phyloP scores from a whole-genome alignment of 2,888 invertebrate species.

The Branchellion lobata region DNA sequence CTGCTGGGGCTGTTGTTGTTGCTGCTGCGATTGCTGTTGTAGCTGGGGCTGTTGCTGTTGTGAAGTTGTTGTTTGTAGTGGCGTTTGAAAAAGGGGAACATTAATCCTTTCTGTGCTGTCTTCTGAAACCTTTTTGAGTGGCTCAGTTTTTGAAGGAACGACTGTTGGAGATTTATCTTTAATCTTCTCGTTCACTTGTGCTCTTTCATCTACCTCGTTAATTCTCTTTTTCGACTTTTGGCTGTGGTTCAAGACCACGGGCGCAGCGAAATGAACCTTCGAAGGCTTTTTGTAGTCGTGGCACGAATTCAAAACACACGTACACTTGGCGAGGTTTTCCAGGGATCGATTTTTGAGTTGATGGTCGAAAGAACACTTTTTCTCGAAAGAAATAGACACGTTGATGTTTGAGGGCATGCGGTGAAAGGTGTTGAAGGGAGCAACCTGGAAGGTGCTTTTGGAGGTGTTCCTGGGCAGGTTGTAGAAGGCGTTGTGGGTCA shows the following conservation, averaged over 20 bases:
- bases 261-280: background rate
- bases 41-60: too few species aligned
- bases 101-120: too few species aligned
- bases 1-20: too few species aligned
- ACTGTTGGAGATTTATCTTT: too few species aligned
- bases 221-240: background rate
- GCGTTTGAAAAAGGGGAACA: too few species aligned
- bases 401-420: background rate
- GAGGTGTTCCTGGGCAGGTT: background rate
- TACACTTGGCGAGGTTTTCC: background rate
- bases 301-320: background rate
- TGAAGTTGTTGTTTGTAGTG: too few species aligned
- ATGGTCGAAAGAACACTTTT: slow-evolving; percentile 12
- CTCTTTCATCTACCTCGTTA: too few species aligned
- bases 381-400: background rate
- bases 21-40: too few species aligned
- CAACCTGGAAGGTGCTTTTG: background rate
- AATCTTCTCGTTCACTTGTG: too few species aligned
- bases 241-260: background rate
- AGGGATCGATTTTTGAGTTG: slow-evolving; percentile 10
- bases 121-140: too few species aligned
- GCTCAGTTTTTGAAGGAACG: too few species aligned
- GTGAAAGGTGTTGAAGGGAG: background rate
- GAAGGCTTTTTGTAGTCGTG: background rate
- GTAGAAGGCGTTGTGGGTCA: background rate